Evolutionary conservation across 2,888 invertebrate genomes (phyloP).

Genomic region (Bombylius major): DNA sequence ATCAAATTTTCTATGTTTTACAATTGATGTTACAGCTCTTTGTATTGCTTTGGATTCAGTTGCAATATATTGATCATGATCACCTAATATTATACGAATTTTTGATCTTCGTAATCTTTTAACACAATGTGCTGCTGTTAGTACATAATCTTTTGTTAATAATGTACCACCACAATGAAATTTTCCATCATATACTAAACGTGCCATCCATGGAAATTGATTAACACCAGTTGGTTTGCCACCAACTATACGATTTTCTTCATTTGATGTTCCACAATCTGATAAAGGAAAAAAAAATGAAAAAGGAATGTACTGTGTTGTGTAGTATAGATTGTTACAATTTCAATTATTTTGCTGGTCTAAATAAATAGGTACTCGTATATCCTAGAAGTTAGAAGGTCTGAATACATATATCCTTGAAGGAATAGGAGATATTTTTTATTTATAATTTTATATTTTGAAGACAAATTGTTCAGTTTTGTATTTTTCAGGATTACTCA

Average conservation of each 20-base stretch:
- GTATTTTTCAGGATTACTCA: too few species aligned
- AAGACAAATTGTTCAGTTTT: too few species aligned
- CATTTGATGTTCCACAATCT: slow-evolving; percentile 75
- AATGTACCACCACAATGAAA: slow-evolving; percentile 81
- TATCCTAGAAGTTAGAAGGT: too few species aligned
- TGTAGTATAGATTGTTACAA: too few species aligned
- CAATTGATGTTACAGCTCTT: slow-evolving; percentile 65
- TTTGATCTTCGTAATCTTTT: slow-evolving; percentile 62
- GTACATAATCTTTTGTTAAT: slow-evolving; percentile 68
- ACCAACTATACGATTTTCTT: slow-evolving; percentile 78
- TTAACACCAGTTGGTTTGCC: slow-evolving; percentile 70
- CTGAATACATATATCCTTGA: too few species aligned
- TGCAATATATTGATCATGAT: slow-evolving; percentile 70
- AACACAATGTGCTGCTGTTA: slow-evolving; percentile 81
- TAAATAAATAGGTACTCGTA: too few species aligned
- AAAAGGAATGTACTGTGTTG: too few species aligned
- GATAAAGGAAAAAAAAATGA: slow-evolving; percentile 20
- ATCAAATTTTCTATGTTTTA: slow-evolving; percentile 71
- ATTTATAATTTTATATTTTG: too few species aligned
- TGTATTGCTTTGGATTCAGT: slow-evolving; percentile 68
- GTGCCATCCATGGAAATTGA: slow-evolving; percentile 78
- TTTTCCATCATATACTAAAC: slow-evolving; percentile 74
- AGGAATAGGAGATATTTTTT: too few species aligned
- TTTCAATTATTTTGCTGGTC: too few species aligned
- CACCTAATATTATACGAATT: slow-evolving; percentile 70